A percentile compares a stretch with the other conserved stretches of the same genome.
phyloP scores from a whole-genome alignment of 1,140 invertebrate species.

The Temnothorax nylanderi region DNA sequence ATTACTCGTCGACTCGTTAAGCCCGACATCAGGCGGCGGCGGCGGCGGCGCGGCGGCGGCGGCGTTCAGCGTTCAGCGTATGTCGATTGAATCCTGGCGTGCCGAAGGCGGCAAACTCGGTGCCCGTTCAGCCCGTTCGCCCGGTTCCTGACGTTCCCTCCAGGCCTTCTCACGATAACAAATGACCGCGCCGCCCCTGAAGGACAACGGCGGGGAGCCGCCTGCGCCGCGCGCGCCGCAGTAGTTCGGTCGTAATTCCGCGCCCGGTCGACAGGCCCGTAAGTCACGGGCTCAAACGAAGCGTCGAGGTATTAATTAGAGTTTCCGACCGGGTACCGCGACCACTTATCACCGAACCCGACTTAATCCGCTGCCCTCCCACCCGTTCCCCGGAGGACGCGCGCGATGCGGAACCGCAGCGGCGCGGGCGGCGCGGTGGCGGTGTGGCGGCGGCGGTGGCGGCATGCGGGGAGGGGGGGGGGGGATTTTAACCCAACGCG shows the following conservation, averaged over 20 bases:
- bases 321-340: constrained; percentile 83
- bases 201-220: constrained; percentile 69
- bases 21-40: constrained; percentile 37
- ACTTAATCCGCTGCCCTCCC: constrained; percentile 70
- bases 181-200: constrained; percentile 77
- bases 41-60: constrained; percentile 5
- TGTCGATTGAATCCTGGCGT: constrained; percentile 50
- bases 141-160: constrained; percentile 14
- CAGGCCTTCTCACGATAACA: constrained; percentile 76
- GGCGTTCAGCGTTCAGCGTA: constrained; percentile 23
- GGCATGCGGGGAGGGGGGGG: background rate
- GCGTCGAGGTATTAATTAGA: constrained; percentile 85
- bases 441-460: background rate
- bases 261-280: constrained; percentile 81
- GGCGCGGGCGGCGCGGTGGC: background rate
- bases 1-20: constrained; percentile 57
- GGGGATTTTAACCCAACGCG: constrained; percentile 64
- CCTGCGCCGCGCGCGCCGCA: constrained; percentile 69
- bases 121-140: constrained; percentile 23
- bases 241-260: constrained; percentile 81
- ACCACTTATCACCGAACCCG: constrained; percentile 84
- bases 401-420: constrained; percentile 44
- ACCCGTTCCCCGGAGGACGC: constrained; percentile 29
- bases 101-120: constrained; percentile 35
- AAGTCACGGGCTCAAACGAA: constrained; percentile 85